Base-by-base conservation (phyloP, 2,888 invertebrate species). In the Hypercompe scribonia region DNA sequence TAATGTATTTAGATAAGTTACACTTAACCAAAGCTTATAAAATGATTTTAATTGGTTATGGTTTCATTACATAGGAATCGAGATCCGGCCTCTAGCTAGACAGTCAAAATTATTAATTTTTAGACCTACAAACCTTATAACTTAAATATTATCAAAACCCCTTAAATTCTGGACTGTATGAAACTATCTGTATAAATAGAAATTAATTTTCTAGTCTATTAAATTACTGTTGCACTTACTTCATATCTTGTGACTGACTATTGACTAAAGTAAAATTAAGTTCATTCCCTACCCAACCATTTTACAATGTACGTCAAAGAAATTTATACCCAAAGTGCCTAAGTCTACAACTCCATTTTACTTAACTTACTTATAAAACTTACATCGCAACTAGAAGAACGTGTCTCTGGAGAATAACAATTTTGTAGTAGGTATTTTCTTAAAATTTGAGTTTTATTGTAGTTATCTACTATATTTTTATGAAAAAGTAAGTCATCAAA, bases 231-330 rank as follows among this genome's bases (percentile, higher is more conserved):
- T 54, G n/a, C 11, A n/a, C 50, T 50, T 24, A 50, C n/a, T n/a
- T 28, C n/a, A 58, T 58, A 11, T 58, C 28, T 58, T 58, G 4
- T 28, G 11, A 13, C 54, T 58, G 54, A 3, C 54, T 28, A 58
- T 58, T 28, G 15, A 64, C 13, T 24, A 36, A 65, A 18, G 42
- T 28, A 65, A 65, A 39, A 28, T 65, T 18, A 65, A 65, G 18
- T 42, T 65, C 15, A 8, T 65, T 66, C 42, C 65, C 28, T 66
- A 66, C 31, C 28, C 65, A 11, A 31, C 42, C 42, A 11, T 28
- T 65, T 28, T 13, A 42, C 39, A 65, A 65, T 65, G 28, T 39
- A 39, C 65, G 15, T 65, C 28, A 39, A 42, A 65, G n/a, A 65
- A 65, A 65, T 65, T 36, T 39, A 65, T 65, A 39, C 39, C 28